These are phyloP conservation scores for Capromys pilorides DNA, from an alignment of 2,797 vertebrate genomes.

Conservation along the genomic window DNA sequence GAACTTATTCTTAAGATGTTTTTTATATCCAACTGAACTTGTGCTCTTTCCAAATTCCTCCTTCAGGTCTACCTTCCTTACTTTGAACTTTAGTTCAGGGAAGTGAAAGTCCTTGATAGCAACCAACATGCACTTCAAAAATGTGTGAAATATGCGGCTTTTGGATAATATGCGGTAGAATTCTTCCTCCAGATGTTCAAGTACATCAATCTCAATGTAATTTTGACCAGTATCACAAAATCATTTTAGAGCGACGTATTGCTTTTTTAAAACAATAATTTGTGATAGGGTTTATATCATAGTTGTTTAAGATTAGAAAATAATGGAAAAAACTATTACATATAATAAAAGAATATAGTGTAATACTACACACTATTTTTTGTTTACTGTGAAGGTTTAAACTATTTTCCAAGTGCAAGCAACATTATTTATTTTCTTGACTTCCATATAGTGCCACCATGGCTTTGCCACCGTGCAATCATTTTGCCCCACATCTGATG, in stretches of 20 bases:
- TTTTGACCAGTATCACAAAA: not conserved
- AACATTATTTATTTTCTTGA: not conserved
- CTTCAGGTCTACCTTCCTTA: not conserved
- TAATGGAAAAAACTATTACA: not conserved
- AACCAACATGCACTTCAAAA: not conserved
- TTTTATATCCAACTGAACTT: not conserved
- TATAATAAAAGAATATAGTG: not conserved
- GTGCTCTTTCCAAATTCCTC: not conserved
- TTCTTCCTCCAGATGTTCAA: not conserved
- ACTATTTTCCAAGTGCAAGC: conserved; percentile 42
- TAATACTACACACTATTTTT: not conserved
- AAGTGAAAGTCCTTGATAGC: not conserved
- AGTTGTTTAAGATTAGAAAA: not conserved
- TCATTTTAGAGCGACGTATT: not conserved
- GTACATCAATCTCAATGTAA: not conserved
- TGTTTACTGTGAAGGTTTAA: conserved; percentile 7
- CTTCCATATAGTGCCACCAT: not conserved
- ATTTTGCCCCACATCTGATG: too few relatives aligned
- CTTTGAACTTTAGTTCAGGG: not conserved
- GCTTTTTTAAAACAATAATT: not conserved
- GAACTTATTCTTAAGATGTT: not conserved
- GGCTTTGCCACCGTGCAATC: too few relatives aligned
- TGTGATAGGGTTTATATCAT: not conserved
- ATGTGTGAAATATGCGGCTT: not conserved
- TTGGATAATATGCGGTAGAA: too few relatives aligned